Conservation (phyloP, 1,140 invertebrate species). For the Zaprionus africanus region DNA sequence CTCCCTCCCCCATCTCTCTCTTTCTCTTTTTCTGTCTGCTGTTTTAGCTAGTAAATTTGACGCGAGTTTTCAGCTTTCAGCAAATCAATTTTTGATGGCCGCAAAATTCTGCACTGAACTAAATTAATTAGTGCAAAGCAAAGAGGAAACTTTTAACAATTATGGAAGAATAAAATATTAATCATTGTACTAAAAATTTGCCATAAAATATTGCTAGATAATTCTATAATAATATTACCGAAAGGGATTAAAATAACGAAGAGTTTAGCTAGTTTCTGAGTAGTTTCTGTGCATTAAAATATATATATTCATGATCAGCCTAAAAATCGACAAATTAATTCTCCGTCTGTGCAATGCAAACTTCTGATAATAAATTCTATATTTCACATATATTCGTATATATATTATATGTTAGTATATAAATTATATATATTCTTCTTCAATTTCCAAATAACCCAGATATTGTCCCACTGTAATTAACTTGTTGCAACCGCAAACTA, state of each 20-base stretch:
- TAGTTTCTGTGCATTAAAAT: too few relatives aligned
- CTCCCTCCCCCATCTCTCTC: background rate
- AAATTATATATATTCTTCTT: background rate
- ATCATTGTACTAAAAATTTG: background rate
- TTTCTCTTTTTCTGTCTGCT: constrained; percentile 38
- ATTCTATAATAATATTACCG: background rate
- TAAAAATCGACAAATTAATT: too few relatives aligned
- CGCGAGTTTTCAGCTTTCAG: constrained; percentile 53
- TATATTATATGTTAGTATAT: too few relatives aligned
- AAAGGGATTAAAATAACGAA: too few relatives aligned
- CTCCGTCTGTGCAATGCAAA: too few relatives aligned
- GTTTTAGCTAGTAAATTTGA: constrained; percentile 53
- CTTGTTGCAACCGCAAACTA: background rate
- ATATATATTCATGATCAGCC: too few relatives aligned
- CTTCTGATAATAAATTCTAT: too few relatives aligned
- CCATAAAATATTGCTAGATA: background rate
- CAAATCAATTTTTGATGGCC: constrained; percentile 55
- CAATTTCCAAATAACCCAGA: background rate
- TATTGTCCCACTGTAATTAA: background rate
- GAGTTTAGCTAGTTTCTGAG: too few relatives aligned
- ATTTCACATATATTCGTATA: too few relatives aligned
- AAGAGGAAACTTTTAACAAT: background rate
- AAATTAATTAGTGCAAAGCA: constrained; percentile 30
- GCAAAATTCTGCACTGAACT: constrained; percentile 1
- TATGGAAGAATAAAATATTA: background rate